Conservation (phyloP, 2,113 vertebrate species). For the Melanerpes aurifrons region DNA sequence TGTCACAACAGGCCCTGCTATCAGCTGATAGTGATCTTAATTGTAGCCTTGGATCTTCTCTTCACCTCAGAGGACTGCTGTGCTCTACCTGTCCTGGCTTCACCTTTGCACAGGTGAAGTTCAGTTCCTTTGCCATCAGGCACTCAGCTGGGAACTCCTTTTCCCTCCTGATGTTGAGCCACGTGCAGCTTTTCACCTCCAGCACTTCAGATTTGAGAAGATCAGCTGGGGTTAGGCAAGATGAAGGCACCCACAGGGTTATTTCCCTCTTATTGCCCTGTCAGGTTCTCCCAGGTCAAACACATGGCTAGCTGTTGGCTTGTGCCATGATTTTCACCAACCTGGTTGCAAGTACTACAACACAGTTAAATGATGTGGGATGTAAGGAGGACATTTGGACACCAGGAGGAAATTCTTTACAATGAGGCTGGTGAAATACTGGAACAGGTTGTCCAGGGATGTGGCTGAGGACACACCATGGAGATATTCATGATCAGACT, state of each 20-base stretch:
- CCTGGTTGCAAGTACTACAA: accelerated
- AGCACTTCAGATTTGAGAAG: background rate
- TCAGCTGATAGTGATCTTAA: background rate
- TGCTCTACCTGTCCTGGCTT: background rate
- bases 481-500: too few species aligned
- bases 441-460: too few species aligned
- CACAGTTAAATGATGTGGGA: background rate
- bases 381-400: too few species aligned
- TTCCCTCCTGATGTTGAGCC: background rate
- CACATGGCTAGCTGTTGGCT: background rate
- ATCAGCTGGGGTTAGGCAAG: background rate
- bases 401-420: too few species aligned
- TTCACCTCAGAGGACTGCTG: background rate
- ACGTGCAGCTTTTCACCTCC: background rate
- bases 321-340: background rate
- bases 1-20: background rate
- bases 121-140: background rate
- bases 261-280: background rate
- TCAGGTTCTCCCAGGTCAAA: background rate
- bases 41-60: background rate
- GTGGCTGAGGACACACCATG: too few species aligned
- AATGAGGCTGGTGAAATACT: too few species aligned
- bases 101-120: background rate
- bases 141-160: background rate
- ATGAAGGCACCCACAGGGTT: background rate